phyloP scores from a whole-genome alignment of 2,888 invertebrate genomes.

The Lydus trimaculatus region DNA sequence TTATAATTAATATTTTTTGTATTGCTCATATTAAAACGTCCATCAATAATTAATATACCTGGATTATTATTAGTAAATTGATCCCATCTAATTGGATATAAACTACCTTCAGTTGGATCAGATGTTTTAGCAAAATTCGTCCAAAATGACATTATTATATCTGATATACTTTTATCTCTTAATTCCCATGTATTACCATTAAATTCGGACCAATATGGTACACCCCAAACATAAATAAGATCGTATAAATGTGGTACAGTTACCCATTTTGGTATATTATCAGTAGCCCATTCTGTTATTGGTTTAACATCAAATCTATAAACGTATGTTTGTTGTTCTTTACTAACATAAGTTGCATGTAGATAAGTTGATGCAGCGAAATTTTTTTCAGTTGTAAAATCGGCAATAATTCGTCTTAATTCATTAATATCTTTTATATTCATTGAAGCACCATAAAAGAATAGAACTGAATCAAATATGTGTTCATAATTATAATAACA shows the following conservation, averaged over 20 bases:
- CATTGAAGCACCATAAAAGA: constrained; percentile 77
- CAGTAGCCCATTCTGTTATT: constrained; percentile 68
- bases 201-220: constrained; percentile 74
- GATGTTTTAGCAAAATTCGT: constrained; percentile 79
- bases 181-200: constrained; percentile 75
- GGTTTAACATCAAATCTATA: constrained; percentile 82
- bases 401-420: constrained; percentile 71
- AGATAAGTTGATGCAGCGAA: constrained; percentile 76
- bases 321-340: constrained; percentile 67
- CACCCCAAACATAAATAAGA: constrained; percentile 81
- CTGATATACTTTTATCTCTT: constrained; percentile 79
- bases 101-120: constrained; percentile 74
- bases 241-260: constrained; percentile 84
- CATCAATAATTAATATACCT: constrained; percentile 76
- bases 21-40: constrained; percentile 80
- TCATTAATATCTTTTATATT: constrained; percentile 68
- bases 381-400: constrained; percentile 76
- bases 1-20: constrained; percentile 74
- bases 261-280: constrained; percentile 78
- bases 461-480: constrained; percentile 75
- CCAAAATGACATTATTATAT: constrained; percentile 83
- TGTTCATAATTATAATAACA: constrained; percentile 68
- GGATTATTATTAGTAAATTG: constrained; percentile 72
- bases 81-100: constrained; percentile 77
- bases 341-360: constrained; percentile 71